Conservation (phyloP, 2,797 vertebrate species). For the Hippoglossus hippoglossus region DNA sequence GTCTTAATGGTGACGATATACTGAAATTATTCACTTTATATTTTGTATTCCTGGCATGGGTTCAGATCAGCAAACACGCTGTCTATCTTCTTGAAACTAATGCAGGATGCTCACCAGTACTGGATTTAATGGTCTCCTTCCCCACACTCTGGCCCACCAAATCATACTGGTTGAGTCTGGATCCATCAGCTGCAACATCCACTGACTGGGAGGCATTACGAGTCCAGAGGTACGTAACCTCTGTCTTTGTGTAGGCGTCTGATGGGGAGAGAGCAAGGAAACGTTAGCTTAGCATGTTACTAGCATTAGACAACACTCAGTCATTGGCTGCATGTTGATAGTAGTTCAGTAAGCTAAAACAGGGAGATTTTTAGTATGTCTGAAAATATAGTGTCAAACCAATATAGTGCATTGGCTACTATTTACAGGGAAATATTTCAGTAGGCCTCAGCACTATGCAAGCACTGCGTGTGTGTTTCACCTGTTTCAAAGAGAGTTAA, state of each 20-base stretch:
- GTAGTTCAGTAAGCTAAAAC: background rate
- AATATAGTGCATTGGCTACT: background rate
- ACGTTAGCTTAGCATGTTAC: background rate
- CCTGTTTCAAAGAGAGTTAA: background rate
- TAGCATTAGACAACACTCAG: background rate
- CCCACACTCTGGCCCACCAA: constrained; percentile 92
- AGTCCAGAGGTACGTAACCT: constrained; percentile 96
- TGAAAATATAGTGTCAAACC: background rate
- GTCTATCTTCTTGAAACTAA: background rate
- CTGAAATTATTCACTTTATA: too few relatives aligned
- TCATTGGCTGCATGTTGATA: too few relatives aligned
- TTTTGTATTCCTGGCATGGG: background rate
- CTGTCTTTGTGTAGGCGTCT: constrained; percentile 96
- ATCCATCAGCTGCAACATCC: constrained; percentile 92
- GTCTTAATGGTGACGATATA: too few relatives aligned
- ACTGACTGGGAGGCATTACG: constrained; percentile 92
- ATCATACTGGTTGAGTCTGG: constrained; percentile 95
- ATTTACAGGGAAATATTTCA: background rate
- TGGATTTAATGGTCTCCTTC: constrained; percentile 94
- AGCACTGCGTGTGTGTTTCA: background rate
- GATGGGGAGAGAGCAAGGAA: constrained; percentile 19
- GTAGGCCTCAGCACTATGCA: background rate
- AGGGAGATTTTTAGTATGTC: too few relatives aligned
- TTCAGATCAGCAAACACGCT: too few relatives aligned
- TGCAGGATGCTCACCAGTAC: constrained; percentile 87